Evolutionary conservation across 2,797 vertebrate genomes (phyloP).

Genomic region (Cephalopachus bancanus): DNA sequence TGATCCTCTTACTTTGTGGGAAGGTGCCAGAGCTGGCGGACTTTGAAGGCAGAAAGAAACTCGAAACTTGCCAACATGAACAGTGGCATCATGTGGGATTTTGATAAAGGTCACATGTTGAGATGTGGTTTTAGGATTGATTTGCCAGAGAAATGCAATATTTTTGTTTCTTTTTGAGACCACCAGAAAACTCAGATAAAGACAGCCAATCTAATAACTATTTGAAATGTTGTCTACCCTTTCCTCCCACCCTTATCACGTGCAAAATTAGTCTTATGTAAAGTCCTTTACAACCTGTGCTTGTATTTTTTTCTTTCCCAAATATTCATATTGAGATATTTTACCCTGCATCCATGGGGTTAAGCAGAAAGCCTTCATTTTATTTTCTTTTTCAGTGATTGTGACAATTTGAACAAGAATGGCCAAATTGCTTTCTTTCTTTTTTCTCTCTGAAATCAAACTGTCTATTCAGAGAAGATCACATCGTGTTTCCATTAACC

Average conservation of each 20-base stretch:
- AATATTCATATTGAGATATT: neutral
- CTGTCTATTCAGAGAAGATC: constrained; percentile 46
- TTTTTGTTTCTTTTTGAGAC: neutral
- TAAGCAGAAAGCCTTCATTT: constrained; percentile 72
- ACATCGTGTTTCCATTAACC: constrained; percentile 81
- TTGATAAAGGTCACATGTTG: neutral
- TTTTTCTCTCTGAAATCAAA: constrained; percentile 80
- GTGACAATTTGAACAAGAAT: constrained; percentile 79
- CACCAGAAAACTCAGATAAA: neutral
- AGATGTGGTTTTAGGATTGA: neutral
- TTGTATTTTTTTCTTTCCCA: neutral
- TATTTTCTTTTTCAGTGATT: constrained; percentile 65
- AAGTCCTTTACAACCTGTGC: neutral
- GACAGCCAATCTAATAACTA: neutral
- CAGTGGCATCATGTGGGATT: neutral
- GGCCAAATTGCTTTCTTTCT: constrained; percentile 83
- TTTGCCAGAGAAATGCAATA: too few species aligned
- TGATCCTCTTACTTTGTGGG: fast-evolving
- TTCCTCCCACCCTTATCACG: neutral
- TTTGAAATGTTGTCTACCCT: neutral
- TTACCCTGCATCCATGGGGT: constrained; percentile 61
- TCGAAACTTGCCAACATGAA: fast-evolving
- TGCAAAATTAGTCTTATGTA: neutral
- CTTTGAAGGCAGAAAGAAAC: neutral
- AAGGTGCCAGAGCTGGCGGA: too few species aligned